These are phyloP conservation scores for Philaethria dido DNA, from an alignment of 2,888 invertebrate species.

Conservation along the genomic window DNA sequence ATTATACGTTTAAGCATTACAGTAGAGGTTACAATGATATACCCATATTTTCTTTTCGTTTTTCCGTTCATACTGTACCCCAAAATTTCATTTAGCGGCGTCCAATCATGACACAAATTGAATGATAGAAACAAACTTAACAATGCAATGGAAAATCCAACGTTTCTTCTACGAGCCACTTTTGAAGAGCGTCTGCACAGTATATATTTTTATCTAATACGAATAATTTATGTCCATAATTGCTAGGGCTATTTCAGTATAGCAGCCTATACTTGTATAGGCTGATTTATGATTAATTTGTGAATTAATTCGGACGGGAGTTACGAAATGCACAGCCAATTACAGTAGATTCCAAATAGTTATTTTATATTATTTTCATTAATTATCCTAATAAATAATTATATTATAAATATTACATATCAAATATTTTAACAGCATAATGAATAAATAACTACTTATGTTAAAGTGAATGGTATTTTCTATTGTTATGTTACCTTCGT, in stretches of 20 bases:
- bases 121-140: neutral
- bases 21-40: too few relatives aligned
- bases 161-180: neutral
- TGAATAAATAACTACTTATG: slow-evolving; percentile 27
- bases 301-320: neutral
- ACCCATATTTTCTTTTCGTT: too few relatives aligned
- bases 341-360: slow-evolving; percentile 6
- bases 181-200: neutral
- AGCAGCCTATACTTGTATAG: too few relatives aligned
- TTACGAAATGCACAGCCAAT: slow-evolving; percentile 1
- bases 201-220: neutral
- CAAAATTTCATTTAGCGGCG: neutral
- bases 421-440: slow-evolving; percentile 9
- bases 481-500: slow-evolving; percentile 40
- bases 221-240: neutral
- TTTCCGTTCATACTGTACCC: neutral
- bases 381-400: neutral
- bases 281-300: neutral
- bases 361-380: neutral
- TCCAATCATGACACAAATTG: neutral
- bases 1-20: neutral
- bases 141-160: neutral
- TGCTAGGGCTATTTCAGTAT: neutral
- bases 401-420: slow-evolving; percentile 7
- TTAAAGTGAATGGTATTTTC: slow-evolving; percentile 35